Conservation (phyloP, 2,888 invertebrate genomes). For the Thymelicus sylvestris region DNA sequence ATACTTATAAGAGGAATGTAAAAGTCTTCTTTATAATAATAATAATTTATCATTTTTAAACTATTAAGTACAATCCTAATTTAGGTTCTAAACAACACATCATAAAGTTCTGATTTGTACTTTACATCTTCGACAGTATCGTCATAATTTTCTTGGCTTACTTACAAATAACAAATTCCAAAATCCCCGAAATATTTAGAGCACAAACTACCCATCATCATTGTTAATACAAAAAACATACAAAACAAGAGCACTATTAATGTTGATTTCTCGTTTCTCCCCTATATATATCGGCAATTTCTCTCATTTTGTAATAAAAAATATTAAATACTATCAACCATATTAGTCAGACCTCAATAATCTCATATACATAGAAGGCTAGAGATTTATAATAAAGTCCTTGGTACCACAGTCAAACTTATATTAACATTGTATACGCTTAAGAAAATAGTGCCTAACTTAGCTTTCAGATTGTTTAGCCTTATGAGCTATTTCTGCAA, state of each 20-base stretch:
- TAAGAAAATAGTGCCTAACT: background rate
- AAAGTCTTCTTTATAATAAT: background rate
- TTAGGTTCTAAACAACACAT: background rate
- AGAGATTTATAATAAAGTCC: background rate
- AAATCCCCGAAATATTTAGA: too few species aligned
- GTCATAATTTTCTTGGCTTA: background rate
- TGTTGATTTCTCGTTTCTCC: too few species aligned
- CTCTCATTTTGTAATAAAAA: too few species aligned
- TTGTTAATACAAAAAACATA: too few species aligned
- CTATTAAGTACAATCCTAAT: background rate
- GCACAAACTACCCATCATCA: too few species aligned
- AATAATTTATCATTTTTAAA: background rate
- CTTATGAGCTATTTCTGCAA: conserved; percentile 75
- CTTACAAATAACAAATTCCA: too few species aligned
- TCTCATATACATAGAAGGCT: background rate
- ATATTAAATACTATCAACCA: background rate
- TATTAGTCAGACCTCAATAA: background rate
- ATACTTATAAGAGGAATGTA: conserved; percentile 1
- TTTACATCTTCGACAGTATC: background rate
- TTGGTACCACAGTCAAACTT: conserved; percentile 10
- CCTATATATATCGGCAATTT: too few species aligned
- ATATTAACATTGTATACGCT: background rate
- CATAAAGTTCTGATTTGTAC: conserved; percentile 5
- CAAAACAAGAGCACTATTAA: too few species aligned
- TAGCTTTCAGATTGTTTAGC: conserved; percentile 51